phyloP scores from a whole-genome alignment of 2,888 invertebrate species.

The Sphaerophoria rueppellii region DNA sequence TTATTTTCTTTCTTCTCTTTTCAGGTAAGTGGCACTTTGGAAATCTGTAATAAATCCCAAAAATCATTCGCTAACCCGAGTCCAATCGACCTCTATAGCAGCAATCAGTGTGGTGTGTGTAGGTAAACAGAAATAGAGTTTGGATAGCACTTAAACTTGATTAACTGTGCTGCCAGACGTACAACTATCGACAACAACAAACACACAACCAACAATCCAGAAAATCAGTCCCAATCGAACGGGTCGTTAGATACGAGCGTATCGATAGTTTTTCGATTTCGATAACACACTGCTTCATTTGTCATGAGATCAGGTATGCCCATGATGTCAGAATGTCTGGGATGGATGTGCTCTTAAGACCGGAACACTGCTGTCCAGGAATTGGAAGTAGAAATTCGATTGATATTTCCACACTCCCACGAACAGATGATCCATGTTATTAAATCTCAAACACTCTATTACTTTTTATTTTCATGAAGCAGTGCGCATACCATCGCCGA shows the following conservation, averaged over 20 bases:
- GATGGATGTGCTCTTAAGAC: not conserved
- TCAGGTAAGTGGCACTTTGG: constrained; percentile 55
- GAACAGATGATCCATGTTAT: constrained; percentile 14
- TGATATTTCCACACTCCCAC: not conserved
- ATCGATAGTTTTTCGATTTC: constrained; percentile 8
- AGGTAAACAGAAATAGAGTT: constrained; percentile 59
- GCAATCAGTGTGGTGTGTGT: constrained; percentile 48
- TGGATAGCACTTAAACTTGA: constrained; percentile 63
- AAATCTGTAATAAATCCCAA: not conserved
- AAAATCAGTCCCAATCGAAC: constrained; percentile 44
- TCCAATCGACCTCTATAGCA: constrained; percentile 27
- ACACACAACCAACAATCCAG: constrained; percentile 33
- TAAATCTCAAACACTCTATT: constrained; percentile 4
- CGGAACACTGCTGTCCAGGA: not conserved
- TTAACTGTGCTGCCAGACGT: constrained; percentile 45
- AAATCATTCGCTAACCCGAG: not conserved
- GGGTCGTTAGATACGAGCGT: not conserved
- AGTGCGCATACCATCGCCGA: not conserved
- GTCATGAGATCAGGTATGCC: constrained; percentile 19
- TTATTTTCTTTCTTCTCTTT: constrained; percentile 47
- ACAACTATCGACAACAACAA: not conserved
- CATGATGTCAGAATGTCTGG: not conserved
- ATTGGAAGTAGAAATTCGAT: constrained; percentile 4
- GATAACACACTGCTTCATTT: constrained; percentile 13
- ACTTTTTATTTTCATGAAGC: not conserved